Evolutionary conservation across 2,797 vertebrate species (phyloP).

Genomic region (Tinamus major): DNA sequence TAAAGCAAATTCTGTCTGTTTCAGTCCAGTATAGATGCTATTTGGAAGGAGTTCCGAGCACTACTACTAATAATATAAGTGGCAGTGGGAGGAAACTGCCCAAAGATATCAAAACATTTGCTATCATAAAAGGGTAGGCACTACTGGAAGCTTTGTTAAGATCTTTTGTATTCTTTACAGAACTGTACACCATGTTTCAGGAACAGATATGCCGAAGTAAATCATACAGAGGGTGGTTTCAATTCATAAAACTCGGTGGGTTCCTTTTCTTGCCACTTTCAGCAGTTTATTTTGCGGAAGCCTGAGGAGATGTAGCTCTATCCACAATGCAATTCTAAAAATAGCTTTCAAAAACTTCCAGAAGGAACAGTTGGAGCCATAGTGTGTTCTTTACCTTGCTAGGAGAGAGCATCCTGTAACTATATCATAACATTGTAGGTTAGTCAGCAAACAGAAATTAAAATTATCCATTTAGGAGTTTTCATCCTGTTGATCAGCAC

Average conservation of each 20-base stretch:
- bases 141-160: not conserved
- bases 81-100: not conserved
- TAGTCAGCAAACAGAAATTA: not conserved
- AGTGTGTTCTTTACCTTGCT: not conserved
- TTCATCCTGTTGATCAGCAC: not conserved
- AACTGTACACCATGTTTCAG: not conserved
- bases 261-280: slow-evolving; percentile 3
- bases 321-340: not conserved
- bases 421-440: not conserved
- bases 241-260: not conserved
- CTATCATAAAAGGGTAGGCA: not conserved
- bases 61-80: not conserved
- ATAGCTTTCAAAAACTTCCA: not conserved
- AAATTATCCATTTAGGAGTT: not conserved
- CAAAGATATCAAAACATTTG: not conserved
- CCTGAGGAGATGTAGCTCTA: not conserved
- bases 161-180: not conserved
- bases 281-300: slow-evolving; percentile 34
- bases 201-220: slow-evolving; percentile 16
- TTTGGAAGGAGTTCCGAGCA: not conserved
- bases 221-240: not conserved
- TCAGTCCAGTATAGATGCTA: not conserved
- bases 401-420: not conserved
- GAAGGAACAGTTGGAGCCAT: not conserved
- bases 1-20: not conserved